Evolutionary conservation across 2,113 vertebrate species (phyloP).

Genomic region (Redunca redunca): DNA sequence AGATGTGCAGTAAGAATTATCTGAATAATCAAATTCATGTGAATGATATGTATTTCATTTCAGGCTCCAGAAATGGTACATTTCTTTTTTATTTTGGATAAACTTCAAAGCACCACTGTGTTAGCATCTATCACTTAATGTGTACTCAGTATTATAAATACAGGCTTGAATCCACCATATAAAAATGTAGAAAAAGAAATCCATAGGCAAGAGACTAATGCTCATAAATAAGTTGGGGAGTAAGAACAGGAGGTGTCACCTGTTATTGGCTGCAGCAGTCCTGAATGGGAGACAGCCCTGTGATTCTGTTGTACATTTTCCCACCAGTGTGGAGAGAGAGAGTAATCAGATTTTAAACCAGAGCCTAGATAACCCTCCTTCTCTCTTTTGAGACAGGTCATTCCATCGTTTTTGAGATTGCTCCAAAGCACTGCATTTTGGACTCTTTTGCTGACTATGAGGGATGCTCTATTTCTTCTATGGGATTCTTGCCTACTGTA

Average conservation of each 20-base stretch:
- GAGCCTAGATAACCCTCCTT: not conserved
- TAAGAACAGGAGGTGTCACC: accelerated
- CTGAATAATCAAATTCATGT: conserved; percentile 33
- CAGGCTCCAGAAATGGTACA: not conserved
- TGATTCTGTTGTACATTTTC: not conserved
- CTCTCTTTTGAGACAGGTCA: not conserved
- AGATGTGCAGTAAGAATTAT: not conserved
- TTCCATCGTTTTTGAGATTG: not conserved
- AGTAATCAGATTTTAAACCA: not conserved
- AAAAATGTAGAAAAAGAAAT: not conserved
- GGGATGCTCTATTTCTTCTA: not conserved
- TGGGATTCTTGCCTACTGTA: not conserved
- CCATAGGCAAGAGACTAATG: not conserved
- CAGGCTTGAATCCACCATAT: not conserved
- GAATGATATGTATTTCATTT: not conserved
- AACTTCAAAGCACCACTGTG: not conserved
- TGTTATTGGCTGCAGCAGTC: accelerated
- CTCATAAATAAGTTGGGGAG: accelerated
- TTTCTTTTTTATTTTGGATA: not conserved
- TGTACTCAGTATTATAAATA: not conserved
- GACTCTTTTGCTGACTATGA: not conserved
- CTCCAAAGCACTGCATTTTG: not conserved
- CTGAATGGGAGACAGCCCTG: accelerated
- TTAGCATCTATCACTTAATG: not conserved
- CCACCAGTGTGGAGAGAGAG: accelerated